A percentile compares a stretch with the other conserved stretches of the same genome.
Evolutionary conservation across 35 echinoderm and acorn worm species (phyloP).

Genomic region (Heliocidaris tuberculata): DNA sequence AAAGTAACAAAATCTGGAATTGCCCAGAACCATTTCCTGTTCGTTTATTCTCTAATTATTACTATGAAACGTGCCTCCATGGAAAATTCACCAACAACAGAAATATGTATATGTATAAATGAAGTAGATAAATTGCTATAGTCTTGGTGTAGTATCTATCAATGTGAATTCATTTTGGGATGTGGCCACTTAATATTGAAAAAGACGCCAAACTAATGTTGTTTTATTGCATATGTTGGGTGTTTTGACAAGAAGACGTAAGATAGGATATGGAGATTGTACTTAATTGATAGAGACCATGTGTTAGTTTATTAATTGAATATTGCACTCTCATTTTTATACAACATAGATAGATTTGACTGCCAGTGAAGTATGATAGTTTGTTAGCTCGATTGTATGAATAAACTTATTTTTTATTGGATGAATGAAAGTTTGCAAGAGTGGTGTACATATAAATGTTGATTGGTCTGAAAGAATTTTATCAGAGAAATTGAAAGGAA

Average conservation of each 20-base stretch:
- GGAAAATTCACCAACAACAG: neutral
- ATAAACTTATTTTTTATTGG: neutral
- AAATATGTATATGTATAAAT: neutral
- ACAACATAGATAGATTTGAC: neutral
- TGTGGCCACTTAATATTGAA: neutral
- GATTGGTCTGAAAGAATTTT: neutral
- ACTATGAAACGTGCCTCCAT: conserved; percentile 10
- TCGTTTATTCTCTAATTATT: neutral
- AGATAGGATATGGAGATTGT: neutral
- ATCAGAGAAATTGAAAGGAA: neutral
- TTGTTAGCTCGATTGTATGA: neutral
- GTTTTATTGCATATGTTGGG: neutral
- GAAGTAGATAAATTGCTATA: neutral
- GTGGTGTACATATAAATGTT: neutral
- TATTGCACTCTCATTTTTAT: conserved; percentile 18
- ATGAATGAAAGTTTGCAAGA: conserved; percentile 14
- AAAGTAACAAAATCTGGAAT: neutral
- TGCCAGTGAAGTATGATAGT: neutral
- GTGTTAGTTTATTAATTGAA: neutral
- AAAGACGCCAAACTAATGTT: neutral
- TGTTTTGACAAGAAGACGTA: neutral
- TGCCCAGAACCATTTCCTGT: neutral
- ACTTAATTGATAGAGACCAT: neutral
- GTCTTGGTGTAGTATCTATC: neutral
- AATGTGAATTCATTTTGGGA: neutral